Base-by-base conservation (phyloP, 53 echinoderm and acorn worm genomes). In the Luidia sarsii region DNA sequence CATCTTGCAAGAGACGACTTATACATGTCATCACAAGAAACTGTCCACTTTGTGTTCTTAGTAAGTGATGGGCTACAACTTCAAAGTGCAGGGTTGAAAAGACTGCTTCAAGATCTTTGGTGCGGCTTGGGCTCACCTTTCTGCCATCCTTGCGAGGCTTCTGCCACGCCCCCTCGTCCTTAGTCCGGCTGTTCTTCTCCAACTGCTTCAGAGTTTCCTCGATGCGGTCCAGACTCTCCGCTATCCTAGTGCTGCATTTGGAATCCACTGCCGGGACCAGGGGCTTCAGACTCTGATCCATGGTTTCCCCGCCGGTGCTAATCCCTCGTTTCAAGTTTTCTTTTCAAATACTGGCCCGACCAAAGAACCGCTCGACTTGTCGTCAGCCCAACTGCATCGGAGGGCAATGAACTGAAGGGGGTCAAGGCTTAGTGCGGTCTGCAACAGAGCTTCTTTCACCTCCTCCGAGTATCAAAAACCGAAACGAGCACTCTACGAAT, bases 121-220 rank as follows among this genome's bases (percentile, higher is more conserved):
- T 11, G 6, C 6, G 11, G 41, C 11, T 41, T 41, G 48, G 2
- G 56, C 81, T 59, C 39, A 94, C 94, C 91, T 91, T 94, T 45
- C 75, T 63, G 20, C 86, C 89, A 32, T 92, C 95, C 15, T 68
- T 74, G 39, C 95, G 72, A 28, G 89, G 92, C 38, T 66, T 72
- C 85, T 87, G 63, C 82, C 84, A 87, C 28, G 90, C 90, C 39
- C 92, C 92, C 0, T 82, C 65, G 41, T 95, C 92, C 5, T 83
- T 81, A 4, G 86, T 56, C 43, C 82, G 57, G 32, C 92, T 82
- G 45, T 92, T 87, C 41, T 85, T 82, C 64, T 90, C 95, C 33
- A 95, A 60, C 48, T 74, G 81, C 53, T 90, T 90, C 71, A 95
- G 70, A 7, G 92, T 92, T 5, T 33, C 65, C 34, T 92, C 83